Conservation (phyloP, 2,888 invertebrate species). For the Pristionchus mayeri region DNA sequence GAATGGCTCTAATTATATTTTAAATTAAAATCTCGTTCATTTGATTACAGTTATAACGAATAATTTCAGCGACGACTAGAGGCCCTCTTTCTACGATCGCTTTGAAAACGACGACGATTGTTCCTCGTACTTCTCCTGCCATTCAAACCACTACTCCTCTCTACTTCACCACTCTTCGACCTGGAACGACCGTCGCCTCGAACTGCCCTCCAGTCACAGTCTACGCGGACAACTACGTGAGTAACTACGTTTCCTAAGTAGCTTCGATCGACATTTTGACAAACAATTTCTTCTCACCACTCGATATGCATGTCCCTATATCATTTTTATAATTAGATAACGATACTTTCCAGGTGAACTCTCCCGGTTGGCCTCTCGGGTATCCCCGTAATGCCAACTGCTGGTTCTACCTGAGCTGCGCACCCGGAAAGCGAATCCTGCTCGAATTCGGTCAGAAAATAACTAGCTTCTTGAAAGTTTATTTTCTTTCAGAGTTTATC, state of each 20-base stretch:
- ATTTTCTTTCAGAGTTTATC: neutral
- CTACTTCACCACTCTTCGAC: neutral
- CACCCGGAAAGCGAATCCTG: neutral
- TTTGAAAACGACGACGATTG: neutral
- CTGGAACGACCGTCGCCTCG: neutral
- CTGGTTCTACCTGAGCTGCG: neutral
- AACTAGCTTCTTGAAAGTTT: no score
- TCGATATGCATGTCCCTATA: neutral
- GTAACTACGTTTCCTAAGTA: neutral
- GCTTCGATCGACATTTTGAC: neutral
- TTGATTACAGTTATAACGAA: neutral
- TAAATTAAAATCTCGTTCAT: neutral
- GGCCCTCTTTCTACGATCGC: neutral
- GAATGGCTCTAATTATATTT: neutral
- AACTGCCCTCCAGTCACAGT: neutral
- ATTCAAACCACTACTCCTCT: neutral
- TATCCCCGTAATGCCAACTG: constrained; percentile 42
- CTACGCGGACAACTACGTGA: neutral
- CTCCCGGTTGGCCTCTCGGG: constrained; percentile 17
- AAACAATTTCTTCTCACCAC: neutral
- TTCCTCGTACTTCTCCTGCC: neutral
- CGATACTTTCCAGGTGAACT: neutral
- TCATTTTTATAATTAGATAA: neutral
- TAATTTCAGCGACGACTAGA: neutral
- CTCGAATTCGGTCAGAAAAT: constrained; percentile 7